Evolutionary conservation across 2,888 invertebrate genomes (phyloP).

Genomic region (Ernsta delagoae): DNA sequence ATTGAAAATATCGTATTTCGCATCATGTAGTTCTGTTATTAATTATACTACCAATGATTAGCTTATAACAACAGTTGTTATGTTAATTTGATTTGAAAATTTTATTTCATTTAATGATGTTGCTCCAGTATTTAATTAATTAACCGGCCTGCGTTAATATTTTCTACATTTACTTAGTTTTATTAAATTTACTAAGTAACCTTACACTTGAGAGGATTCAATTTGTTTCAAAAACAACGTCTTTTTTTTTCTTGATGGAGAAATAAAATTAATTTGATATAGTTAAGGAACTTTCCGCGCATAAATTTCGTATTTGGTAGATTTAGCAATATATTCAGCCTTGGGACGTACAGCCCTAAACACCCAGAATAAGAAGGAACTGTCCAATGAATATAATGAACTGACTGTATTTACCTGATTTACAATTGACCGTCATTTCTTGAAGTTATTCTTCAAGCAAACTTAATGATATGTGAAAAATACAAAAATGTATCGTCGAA

Average conservation of each 20-base stretch:
- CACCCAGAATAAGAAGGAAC: no score
- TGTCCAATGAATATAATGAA: no score
- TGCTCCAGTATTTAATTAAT: slow-evolving; percentile 9
- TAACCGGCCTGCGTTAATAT: not conserved
- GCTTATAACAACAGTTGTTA: slow-evolving; percentile 3
- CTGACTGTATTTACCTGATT: no score
- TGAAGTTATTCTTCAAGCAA: no score
- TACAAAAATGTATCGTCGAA: no score
- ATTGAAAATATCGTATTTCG: no score
- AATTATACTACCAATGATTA: no score
- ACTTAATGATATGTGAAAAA: no score
- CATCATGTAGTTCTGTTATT: no score
- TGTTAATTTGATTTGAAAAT: slow-evolving; percentile 11
- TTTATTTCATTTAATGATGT: slow-evolving; percentile 5
- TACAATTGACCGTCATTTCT: no score
- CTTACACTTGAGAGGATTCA: not conserved
- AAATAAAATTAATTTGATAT: not conserved
- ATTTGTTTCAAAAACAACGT: not conserved
- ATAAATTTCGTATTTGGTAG: not conserved
- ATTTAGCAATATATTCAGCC: no score
- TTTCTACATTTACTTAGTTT: not conserved
- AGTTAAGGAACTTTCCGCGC: not conserved
- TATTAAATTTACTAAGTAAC: not conserved
- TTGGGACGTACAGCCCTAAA: no score
- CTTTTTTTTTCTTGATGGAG: not conserved